Conservation (phyloP, 53 echinoderm and acorn worm genomes). For the Temnopleurus reevesii region DNA sequence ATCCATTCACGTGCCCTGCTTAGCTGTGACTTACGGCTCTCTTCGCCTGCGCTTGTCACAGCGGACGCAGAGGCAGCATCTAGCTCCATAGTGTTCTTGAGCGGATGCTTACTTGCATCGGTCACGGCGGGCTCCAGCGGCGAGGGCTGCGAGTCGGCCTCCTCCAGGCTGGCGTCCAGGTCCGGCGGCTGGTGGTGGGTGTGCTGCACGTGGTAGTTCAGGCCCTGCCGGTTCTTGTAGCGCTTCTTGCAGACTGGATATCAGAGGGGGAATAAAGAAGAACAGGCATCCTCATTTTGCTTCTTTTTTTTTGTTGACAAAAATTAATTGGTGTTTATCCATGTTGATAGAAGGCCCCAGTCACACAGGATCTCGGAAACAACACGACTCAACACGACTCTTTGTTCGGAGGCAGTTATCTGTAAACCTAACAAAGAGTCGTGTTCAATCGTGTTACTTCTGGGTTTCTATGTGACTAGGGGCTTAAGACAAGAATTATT, state of each 20-base stretch:
- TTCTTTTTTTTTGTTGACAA: too few relatives aligned
- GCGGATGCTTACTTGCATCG: slow-evolving; percentile 74
- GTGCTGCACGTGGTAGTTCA: slow-evolving; percentile 96
- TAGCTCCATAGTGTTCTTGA: slow-evolving; percentile 39
- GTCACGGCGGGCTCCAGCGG: slow-evolving; percentile 72
- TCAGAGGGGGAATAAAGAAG: background rate
- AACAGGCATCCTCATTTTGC: background rate
- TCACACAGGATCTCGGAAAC: too few relatives aligned
- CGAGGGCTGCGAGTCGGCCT: slow-evolving; percentile 76
- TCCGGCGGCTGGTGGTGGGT: slow-evolving; percentile 83
- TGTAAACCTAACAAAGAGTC: too few relatives aligned
- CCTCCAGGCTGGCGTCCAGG: slow-evolving; percentile 59
- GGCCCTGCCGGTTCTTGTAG: slow-evolving; percentile 95
- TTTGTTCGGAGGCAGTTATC: too few relatives aligned
- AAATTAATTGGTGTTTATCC: too few relatives aligned
- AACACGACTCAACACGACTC: too few relatives aligned
- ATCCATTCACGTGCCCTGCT: slow-evolving; percentile 47
- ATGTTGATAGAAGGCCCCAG: too few relatives aligned
- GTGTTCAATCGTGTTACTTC: too few relatives aligned
- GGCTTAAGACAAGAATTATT: too few relatives aligned
- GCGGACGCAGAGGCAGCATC: slow-evolving; percentile 30
- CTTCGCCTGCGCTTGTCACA: slow-evolving; percentile 50
- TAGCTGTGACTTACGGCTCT: slow-evolving; percentile 56
- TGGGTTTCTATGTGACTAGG: too few relatives aligned
- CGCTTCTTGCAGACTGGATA: slow-evolving; percentile 92